A percentile compares a stretch with the other conserved stretches of the same genome.
These are phyloP conservation scores for Pachycephus smyrnensis DNA, from an alignment of 2,888 invertebrate genomes.

Conservation along the genomic window DNA sequence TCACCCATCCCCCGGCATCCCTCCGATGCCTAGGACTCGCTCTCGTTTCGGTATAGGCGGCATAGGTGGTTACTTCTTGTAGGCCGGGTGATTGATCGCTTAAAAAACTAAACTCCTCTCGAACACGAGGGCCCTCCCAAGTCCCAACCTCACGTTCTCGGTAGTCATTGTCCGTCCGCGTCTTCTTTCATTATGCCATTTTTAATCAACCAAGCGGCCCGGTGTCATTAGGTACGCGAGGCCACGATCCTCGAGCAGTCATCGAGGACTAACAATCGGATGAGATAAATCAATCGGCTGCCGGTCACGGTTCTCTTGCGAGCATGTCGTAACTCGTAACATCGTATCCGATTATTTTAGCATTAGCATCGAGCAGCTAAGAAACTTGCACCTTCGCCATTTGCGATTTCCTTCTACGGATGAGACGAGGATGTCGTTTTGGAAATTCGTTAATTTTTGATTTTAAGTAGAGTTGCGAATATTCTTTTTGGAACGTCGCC, in stretches of 20 bases:
- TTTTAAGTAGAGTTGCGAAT: no score
- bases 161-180: constrained; percentile 51
- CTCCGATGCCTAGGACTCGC: neutral
- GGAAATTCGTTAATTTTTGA: neutral
- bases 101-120: constrained; percentile 54
- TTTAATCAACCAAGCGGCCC: constrained; percentile 55
- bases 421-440: neutral
- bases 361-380: neutral
- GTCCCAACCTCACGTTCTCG: constrained; percentile 32
- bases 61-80: constrained; percentile 55
- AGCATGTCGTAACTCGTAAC: neutral
- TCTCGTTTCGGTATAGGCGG: constrained; percentile 47
- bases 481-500: neutral
- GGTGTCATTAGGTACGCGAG: constrained; percentile 45
- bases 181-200: constrained; percentile 63
- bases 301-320: neutral
- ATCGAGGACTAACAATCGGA: constrained; percentile 44
- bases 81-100: constrained; percentile 60
- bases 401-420: neutral
- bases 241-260: constrained; percentile 33
- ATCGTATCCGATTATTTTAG: neutral
- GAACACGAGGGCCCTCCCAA: constrained; percentile 4
- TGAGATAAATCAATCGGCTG: constrained; percentile 60
- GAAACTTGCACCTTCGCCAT: neutral
- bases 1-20: neutral